phyloP scores from a whole-genome alignment of 2,888 invertebrate genomes.

The Phanerotoma sp. region DNA sequence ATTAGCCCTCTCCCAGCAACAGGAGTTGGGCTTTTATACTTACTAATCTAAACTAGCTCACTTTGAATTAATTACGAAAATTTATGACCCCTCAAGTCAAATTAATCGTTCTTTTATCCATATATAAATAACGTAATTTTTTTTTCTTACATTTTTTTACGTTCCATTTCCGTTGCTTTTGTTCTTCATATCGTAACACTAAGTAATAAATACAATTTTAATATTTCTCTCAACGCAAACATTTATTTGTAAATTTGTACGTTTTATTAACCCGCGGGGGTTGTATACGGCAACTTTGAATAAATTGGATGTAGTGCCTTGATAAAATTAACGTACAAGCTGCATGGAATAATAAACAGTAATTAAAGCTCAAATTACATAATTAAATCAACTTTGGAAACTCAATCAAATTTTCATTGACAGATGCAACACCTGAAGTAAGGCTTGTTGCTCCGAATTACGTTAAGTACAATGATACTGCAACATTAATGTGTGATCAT shows the following conservation, averaged over 20 bases:
- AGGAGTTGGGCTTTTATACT: conserved; percentile 37
- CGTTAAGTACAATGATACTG: conserved; percentile 72
- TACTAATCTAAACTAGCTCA: conserved; percentile 1
- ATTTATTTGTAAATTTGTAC: neutral
- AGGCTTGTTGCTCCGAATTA: conserved; percentile 71
- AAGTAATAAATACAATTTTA: too few species aligned
- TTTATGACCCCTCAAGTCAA: neutral
- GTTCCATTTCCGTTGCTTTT: too few species aligned
- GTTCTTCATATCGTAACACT: too few species aligned
- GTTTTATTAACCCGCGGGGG: neutral
- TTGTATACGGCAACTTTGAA: neutral
- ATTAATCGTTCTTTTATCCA: neutral
- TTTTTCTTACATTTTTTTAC: too few species aligned
- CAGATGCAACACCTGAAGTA: conserved; percentile 54
- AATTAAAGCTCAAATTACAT: too few species aligned
- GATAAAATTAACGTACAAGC: too few species aligned
- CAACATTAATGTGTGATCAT: conserved; percentile 73
- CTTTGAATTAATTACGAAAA: conserved; percentile 18
- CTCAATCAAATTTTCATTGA: conserved; percentile 9
- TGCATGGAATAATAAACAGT: too few species aligned
- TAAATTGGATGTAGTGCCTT: too few species aligned
- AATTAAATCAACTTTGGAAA: too few species aligned
- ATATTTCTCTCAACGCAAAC: neutral
- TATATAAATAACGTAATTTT: too few species aligned
- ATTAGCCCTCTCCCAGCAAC: conserved; percentile 52